Percentiles rank a stretch among this genome's conserved stretches.
phyloP scores from a whole-genome alignment of 1,140 invertebrate genomes.

The Lepidurus couesii region DNA sequence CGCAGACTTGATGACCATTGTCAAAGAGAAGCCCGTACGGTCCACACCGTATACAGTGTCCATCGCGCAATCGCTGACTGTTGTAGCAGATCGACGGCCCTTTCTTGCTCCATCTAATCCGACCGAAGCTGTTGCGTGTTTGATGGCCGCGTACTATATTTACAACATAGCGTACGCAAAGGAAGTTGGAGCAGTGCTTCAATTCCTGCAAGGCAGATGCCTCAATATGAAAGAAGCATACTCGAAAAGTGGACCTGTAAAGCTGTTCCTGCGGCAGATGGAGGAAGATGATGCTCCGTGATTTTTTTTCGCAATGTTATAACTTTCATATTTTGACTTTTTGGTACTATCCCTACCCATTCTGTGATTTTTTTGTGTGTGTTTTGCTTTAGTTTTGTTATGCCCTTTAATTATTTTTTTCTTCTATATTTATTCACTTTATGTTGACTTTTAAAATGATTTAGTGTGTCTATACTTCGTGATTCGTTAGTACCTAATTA shows the following conservation, averaged over 20 bases:
- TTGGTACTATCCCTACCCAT: too few species aligned
- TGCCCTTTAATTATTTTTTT: too few species aligned
- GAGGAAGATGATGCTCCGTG: too few species aligned
- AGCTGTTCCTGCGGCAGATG: neutral
- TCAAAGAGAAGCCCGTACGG: neutral
- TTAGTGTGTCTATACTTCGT: too few species aligned
- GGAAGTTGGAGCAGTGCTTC: neutral
- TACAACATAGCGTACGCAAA: neutral
- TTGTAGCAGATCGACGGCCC: neutral
- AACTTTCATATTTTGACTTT: too few species aligned
- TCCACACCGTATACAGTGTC: neutral
- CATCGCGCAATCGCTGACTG: neutral
- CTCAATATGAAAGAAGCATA: neutral
- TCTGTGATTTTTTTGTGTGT: too few species aligned
- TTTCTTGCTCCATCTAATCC: neutral
- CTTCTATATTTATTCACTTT: too few species aligned
- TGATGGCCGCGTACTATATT: neutral
- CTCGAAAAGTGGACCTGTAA: neutral
- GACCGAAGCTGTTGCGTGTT: neutral
- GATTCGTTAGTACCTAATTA: too few species aligned
- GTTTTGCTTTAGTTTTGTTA: too few species aligned
- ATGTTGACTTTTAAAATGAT: too few species aligned
- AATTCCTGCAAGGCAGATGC: neutral
- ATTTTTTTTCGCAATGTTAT: too few species aligned
- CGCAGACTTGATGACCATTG: neutral